Conservation (phyloP, 2,797 vertebrate species). For the Cyclura pinguis region DNA sequence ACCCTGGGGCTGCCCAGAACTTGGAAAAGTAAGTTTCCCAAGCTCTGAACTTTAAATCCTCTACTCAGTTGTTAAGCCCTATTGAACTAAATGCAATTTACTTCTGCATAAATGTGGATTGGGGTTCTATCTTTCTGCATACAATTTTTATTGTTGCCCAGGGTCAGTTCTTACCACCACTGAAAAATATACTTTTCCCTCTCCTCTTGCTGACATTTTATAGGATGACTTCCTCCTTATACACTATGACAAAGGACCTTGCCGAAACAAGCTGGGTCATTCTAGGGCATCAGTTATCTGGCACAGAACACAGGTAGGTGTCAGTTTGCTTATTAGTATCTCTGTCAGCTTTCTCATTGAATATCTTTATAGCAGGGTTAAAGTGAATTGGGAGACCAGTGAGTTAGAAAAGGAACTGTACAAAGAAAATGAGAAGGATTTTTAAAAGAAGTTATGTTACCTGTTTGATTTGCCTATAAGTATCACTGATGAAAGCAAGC, state of each 20-base stretch:
- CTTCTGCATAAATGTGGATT: neutral
- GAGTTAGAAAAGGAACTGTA: neutral
- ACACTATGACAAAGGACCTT: constrained; percentile 98
- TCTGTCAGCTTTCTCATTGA: neutral
- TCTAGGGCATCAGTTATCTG: constrained; percentile 99
- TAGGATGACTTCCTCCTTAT: constrained; percentile 99
- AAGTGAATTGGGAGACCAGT: neutral
- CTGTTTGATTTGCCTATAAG: neutral
- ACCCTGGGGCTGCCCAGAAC: too few species aligned
- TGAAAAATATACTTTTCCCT: neutral
- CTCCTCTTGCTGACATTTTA: constrained; percentile 39
- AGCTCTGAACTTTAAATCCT: neutral
- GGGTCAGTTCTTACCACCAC: neutral
- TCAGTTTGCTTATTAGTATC: constrained; percentile 6
- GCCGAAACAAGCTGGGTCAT: constrained; percentile 98
- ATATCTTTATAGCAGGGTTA: neutral
- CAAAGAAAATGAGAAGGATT: neutral
- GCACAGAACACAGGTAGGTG: constrained; percentile 97
- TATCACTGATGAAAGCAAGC: neutral
- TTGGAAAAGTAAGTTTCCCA: too few species aligned
- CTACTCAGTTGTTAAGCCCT: neutral
- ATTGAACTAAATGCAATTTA: neutral
- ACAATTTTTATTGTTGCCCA: neutral
- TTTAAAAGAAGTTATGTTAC: neutral
- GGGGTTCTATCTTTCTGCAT: neutral